Evolutionary conservation across 2,797 vertebrate genomes (phyloP).

Genomic region (Coendou prehensilis): DNA sequence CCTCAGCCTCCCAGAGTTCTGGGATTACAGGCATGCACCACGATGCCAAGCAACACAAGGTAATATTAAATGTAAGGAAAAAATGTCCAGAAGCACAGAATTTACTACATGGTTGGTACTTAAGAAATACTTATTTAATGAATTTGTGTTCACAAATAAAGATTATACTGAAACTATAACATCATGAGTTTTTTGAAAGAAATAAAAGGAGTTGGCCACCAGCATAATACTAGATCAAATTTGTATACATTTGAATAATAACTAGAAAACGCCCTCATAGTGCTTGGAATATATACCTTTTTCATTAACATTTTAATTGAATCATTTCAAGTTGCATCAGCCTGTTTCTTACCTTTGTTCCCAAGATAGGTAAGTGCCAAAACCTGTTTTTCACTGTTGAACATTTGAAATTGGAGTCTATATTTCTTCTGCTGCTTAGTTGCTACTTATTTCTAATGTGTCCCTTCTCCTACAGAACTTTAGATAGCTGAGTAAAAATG

Average conservation of each 20-base stretch:
- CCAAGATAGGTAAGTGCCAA: slow-evolving; percentile 3
- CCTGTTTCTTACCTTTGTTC: slow-evolving; percentile 60
- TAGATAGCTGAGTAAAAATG: slow-evolving; percentile 37
- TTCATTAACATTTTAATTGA: slow-evolving; percentile 51
- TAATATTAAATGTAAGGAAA: slow-evolving; percentile 12
- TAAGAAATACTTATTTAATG: slow-evolving; percentile 54
- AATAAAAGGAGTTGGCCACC: neutral
- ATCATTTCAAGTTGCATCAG: neutral
- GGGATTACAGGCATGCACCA: neutral
- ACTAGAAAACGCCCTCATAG: neutral
- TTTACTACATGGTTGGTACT: neutral
- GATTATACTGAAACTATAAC: slow-evolving; percentile 33
- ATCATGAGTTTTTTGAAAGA: slow-evolving; percentile 54
- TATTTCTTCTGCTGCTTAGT: slow-evolving; percentile 57
- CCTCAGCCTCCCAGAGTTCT: neutral
- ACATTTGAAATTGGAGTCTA: slow-evolving; percentile 49
- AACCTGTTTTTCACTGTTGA: slow-evolving; percentile 52
- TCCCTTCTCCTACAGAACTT: slow-evolving; percentile 49
- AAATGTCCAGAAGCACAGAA: neutral
- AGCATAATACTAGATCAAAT: slow-evolving; percentile 37
- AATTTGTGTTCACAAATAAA: slow-evolving; percentile 52
- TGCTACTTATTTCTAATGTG: slow-evolving; percentile 20
- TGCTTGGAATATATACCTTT: neutral
- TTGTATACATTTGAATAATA: slow-evolving; percentile 45
- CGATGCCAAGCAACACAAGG: neutral